These are phyloP conservation scores for Tyria jacobaeae DNA, from an alignment of 2,888 invertebrate genomes.

Conservation along the genomic window DNA sequence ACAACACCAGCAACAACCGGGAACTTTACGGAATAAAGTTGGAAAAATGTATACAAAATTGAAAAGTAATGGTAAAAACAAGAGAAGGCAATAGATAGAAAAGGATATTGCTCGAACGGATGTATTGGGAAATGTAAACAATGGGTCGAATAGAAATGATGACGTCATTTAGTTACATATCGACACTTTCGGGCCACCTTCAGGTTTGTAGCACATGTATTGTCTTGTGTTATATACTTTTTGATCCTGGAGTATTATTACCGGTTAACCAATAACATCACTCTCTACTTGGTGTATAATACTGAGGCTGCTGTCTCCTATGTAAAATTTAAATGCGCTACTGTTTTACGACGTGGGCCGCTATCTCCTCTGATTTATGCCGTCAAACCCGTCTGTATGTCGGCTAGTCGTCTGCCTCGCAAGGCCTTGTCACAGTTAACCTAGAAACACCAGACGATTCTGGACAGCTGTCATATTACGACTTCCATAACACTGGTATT, in stretches of 20 bases:
- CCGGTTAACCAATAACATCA: constrained; percentile 7
- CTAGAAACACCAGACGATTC: constrained; percentile 52
- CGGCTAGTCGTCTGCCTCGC: constrained; percentile 38
- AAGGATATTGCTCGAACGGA: no score
- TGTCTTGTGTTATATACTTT: neutral
- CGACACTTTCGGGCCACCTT: no score
- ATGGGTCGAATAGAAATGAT: no score
- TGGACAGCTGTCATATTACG: constrained; percentile 31
- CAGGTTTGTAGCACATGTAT: no score
- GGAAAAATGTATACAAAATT: no score
- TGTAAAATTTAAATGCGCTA: constrained; percentile 13
- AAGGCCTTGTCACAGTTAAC: constrained; percentile 60
- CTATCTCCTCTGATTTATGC: constrained; percentile 20
- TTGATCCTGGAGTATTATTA: neutral
- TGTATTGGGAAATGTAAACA: no score
- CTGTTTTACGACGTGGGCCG: constrained; percentile 19
- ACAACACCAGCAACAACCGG: no score
- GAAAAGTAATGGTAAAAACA: no score
- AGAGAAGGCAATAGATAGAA: no score
- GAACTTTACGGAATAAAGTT: no score
- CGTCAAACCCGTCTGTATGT: constrained; percentile 25
- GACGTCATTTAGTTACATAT: no score
- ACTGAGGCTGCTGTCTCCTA: neutral
- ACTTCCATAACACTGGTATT: constrained; percentile 25
- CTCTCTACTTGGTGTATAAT: neutral